phyloP scores from a whole-genome alignment of 2,888 invertebrate species.

The Rutpela maculata region DNA sequence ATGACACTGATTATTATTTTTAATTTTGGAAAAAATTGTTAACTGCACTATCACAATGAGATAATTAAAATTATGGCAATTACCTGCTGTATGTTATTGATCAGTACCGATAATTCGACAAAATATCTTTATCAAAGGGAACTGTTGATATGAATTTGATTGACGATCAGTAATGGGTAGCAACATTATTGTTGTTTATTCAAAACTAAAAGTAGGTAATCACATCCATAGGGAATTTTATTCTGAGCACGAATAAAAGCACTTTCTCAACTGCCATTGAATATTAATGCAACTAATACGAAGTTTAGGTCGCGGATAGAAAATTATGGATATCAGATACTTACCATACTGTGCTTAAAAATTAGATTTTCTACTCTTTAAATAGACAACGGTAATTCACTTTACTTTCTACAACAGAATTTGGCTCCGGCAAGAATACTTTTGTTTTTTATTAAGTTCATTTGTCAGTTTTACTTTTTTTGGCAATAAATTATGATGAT shows the following conservation, averaged over 20 bases:
- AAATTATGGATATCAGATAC: background rate
- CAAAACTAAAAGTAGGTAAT: conserved; percentile 17
- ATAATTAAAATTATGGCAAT: no score
- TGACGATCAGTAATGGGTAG: no score
- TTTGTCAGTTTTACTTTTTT: conserved; percentile 4
- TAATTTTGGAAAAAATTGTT: no score
- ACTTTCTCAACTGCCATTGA: conserved; percentile 49
- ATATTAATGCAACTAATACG: conserved; percentile 39
- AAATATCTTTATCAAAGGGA: no score
- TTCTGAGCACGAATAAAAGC: conserved; percentile 47
- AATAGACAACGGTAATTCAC: conserved; percentile 10
- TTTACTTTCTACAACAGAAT: conserved; percentile 35
- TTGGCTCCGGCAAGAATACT: conserved; percentile 7
- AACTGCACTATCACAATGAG: no score
- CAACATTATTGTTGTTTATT: background rate
- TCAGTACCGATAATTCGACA: no score
- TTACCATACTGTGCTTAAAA: background rate
- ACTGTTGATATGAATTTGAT: no score
- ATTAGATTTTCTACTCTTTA: conserved; percentile 27
- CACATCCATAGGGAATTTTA: background rate
- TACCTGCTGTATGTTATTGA: no score
- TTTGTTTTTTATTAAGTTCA: conserved; percentile 8
- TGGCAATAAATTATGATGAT: background rate
- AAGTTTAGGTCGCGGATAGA: conserved; percentile 13
- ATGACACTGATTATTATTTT: no score